Conservation (phyloP, 2,888 invertebrate genomes). For the Acanthacorydalis orientalis region DNA sequence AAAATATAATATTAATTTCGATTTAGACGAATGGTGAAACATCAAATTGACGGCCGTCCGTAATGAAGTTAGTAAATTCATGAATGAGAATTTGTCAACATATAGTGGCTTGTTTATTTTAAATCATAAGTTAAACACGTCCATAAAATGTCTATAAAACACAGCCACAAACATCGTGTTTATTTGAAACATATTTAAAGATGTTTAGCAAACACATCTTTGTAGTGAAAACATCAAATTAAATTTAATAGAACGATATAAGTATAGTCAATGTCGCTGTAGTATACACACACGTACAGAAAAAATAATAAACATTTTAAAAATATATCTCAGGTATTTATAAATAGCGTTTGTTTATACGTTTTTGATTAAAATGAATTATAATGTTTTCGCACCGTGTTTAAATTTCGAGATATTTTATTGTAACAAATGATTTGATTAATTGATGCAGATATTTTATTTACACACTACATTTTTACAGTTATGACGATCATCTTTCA, state of each 20-base stretch:
- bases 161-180: conserved; percentile 2
- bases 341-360: too few relatives aligned
- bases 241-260: conserved; percentile 3
- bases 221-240: conserved; percentile 6
- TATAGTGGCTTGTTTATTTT: not conserved
- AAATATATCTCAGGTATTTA: not conserved
- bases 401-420: not conserved
- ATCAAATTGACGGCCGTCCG: not conserved
- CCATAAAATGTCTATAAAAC: conserved; percentile 4
- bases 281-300: not conserved
- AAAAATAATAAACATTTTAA: not conserved
- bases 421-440: not conserved
- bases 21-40: not conserved
- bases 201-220: conserved; percentile 4
- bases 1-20: not conserved
- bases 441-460: too few relatives aligned
- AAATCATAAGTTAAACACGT: not conserved
- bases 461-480: too few relatives aligned
- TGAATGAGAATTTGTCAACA: not conserved
- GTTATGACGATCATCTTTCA: too few relatives aligned
- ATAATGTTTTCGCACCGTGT: not conserved
- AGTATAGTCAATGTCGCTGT: not conserved
- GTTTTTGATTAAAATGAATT: not conserved
- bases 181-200: conserved; percentile 3
- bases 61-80: not conserved